Evolutionary conservation across 2,888 invertebrate genomes (phyloP).

Genomic region (Gymnosoma rotundatum): DNA sequence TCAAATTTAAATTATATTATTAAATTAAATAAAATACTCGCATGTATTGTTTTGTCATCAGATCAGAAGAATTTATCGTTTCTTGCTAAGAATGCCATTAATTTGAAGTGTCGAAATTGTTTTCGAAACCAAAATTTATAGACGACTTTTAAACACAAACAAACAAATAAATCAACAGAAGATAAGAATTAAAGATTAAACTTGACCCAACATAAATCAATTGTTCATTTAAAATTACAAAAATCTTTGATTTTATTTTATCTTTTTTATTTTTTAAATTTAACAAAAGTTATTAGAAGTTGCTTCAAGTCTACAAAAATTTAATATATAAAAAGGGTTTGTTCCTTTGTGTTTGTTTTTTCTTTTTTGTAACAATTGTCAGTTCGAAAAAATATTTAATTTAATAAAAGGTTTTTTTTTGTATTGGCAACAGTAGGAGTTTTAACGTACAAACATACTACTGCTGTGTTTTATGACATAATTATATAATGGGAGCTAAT

Average conservation of each 20-base stretch:
- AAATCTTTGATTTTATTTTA: conserved; percentile 51
- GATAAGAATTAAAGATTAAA: conserved; percentile 47
- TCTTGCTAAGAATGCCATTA: conserved; percentile 6
- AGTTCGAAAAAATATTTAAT: background rate
- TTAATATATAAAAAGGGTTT: conserved; percentile 19
- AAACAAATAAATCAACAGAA: background rate
- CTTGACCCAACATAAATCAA: conserved; percentile 67
- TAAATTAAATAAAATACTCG: background rate
- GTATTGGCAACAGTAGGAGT: background rate
- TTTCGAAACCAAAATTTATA: conserved; percentile 14
- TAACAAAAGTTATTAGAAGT: conserved; percentile 6
- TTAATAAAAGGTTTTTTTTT: background rate
- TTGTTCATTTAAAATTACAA: conserved; percentile 54
- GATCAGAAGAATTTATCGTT: conserved; percentile 22
- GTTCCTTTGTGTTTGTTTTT: conserved; percentile 2
- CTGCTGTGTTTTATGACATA: background rate
- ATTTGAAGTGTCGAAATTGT: conserved; percentile 41
- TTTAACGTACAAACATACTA: conserved; percentile 7
- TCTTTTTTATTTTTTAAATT: background rate
- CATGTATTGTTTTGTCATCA: background rate
- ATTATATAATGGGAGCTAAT: conserved; percentile 27
- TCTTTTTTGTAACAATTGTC: conserved; percentile 42
- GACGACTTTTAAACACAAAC: background rate
- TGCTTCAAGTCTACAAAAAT: conserved; percentile 2
- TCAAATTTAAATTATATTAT: background rate